phyloP scores from a whole-genome alignment of 2,797 vertebrate genomes.

The Microctenopoma lineatum region DNA sequence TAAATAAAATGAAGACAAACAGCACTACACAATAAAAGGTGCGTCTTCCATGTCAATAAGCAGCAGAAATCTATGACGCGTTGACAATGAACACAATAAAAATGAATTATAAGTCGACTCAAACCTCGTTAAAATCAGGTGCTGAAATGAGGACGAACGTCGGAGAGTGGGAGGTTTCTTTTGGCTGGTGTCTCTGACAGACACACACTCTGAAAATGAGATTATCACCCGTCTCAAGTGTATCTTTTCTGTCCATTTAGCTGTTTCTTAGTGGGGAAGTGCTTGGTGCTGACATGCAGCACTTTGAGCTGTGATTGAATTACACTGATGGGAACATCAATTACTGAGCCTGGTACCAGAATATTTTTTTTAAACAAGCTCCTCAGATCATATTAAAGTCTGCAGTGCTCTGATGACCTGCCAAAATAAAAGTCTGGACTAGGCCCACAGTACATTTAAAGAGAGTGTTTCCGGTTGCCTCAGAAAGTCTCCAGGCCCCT shows the following conservation, averaged over 20 bases:
- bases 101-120: too few relatives aligned
- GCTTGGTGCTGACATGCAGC: slow-evolving; percentile 73
- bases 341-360: slow-evolving; percentile 62
- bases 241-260: slow-evolving; percentile 79
- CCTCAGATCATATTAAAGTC: slow-evolving; percentile 61
- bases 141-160: not conserved
- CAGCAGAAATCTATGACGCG: too few relatives aligned
- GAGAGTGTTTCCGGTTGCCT: not conserved
- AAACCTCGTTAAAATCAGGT: too few relatives aligned
- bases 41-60: too few relatives aligned
- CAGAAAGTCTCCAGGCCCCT: too few relatives aligned
- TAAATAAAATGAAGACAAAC: too few relatives aligned
- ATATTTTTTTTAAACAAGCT: slow-evolving; percentile 55
- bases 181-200: slow-evolving; percentile 23
- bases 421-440: slow-evolving; percentile 19
- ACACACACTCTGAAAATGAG: slow-evolving; percentile 52
- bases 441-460: slow-evolving; percentile 4
- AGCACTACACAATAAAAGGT: too few relatives aligned
- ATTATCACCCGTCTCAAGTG: slow-evolving; percentile 72
- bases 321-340: slow-evolving; percentile 79
- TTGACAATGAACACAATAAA: too few relatives aligned
- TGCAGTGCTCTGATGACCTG: slow-evolving; percentile 36
- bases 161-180: slow-evolving; percentile 44
- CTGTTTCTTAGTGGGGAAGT: slow-evolving; percentile 70
- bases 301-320: slow-evolving; percentile 77